A percentile compares a stretch with the other conserved stretches of the same genome.
Evolutionary conservation across 2,113 vertebrate genomes (phyloP).

Genomic region (Rhea americana): DNA sequence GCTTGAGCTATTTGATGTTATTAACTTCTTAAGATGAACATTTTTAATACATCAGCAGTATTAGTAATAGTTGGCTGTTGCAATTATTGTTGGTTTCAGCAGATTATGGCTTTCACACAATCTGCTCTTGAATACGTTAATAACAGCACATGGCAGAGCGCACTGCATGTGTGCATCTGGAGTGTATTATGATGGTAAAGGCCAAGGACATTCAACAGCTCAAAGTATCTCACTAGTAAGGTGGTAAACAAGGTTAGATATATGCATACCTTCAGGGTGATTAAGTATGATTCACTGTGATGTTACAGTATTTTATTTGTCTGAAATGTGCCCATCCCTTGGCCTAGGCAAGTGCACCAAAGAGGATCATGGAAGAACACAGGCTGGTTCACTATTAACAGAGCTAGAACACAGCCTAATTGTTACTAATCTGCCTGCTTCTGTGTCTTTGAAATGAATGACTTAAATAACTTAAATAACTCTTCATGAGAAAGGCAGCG

Average conservation of each 20-base stretch:
- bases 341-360: not conserved
- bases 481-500: not conserved
- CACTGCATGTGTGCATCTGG: not conserved
- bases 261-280: constrained; percentile 31
- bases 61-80: not conserved
- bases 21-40: not conserved
- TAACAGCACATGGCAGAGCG: not conserved
- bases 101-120: not conserved
- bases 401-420: not conserved
- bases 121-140: not conserved
- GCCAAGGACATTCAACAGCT: not conserved
- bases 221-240: not conserved
- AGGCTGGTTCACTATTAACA: not conserved
- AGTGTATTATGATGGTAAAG: not conserved
- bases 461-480: not conserved
- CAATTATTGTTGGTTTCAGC: constrained; percentile 22
- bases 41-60: not conserved
- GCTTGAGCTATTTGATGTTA: constrained; percentile 22
- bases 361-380: not conserved
- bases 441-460: not conserved
- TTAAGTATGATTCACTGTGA: constrained; percentile 6
- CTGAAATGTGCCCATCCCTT: constrained; percentile 12
- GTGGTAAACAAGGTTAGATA: constrained; percentile 19
- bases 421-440: not conserved
- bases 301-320: constrained; percentile 25